Conservation (phyloP, 2,797 vertebrate genomes). For the Notolabrus celidotus region DNA sequence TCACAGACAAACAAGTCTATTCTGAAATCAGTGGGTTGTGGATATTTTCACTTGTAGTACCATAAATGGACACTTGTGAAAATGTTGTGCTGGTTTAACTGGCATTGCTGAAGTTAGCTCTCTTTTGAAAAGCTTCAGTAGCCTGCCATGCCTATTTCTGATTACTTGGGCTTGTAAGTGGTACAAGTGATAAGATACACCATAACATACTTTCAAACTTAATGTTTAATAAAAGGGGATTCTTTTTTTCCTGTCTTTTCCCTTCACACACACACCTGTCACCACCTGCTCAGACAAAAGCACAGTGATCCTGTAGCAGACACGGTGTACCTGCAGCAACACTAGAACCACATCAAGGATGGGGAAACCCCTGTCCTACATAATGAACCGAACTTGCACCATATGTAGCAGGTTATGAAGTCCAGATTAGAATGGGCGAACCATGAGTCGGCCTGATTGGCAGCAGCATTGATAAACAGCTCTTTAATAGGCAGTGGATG, state of each 20-base stretch:
- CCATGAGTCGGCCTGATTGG: conserved; percentile 66
- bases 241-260: background rate
- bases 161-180: no score
- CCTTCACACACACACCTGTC: conserved; percentile 2
- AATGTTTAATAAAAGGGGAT: no score
- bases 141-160: no score
- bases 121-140: no score
- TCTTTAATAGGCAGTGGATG: conserved; percentile 80
- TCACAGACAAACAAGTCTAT: no score
- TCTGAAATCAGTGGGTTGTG: no score
- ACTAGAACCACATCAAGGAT: conserved; percentile 58
- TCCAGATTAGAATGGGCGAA: conserved; percentile 75
- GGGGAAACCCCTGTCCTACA: conserved; percentile 33
- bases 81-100: no score
- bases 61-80: no score
- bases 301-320: conserved; percentile 46
- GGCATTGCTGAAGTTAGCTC: no score
- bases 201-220: no score
- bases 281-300: conserved; percentile 37
- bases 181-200: no score
- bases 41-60: no score
- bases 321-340: conserved; percentile 61
- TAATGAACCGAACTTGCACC: conserved; percentile 77
- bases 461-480: conserved; percentile 81
- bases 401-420: conserved; percentile 76